Percentiles rank a stretch among this genome's conserved stretches.
Conservation (phyloP, 2,888 invertebrate genomes). For the Xestoiulus laeticollis region DNA sequence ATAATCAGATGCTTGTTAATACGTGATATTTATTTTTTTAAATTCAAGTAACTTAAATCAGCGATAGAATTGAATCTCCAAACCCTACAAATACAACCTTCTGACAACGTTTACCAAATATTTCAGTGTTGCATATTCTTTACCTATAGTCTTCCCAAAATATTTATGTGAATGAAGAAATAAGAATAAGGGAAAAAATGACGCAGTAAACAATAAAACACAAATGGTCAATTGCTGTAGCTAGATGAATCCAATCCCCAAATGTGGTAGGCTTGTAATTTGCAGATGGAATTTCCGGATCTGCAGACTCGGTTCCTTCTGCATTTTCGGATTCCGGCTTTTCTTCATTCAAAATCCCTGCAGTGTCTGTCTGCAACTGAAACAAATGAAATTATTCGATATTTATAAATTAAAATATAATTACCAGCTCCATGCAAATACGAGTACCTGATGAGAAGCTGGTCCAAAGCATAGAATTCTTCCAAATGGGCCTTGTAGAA, state of each 20-base stretch:
- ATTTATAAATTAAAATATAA: background rate
- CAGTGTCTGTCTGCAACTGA: background rate
- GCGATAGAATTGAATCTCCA: no score
- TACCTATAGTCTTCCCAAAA: background rate
- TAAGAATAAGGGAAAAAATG: slow-evolving; percentile 10
- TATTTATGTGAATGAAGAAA: slow-evolving; percentile 19
- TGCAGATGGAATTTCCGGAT: background rate
- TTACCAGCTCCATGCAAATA: background rate
- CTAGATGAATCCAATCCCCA: slow-evolving; percentile 28
- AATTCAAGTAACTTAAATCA: no score
- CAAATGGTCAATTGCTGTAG: slow-evolving; percentile 44
- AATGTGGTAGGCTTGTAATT: background rate
- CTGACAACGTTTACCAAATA: no score
- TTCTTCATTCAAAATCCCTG: background rate
- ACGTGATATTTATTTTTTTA: no score
- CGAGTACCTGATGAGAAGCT: background rate
- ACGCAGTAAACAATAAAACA: slow-evolving; percentile 41
- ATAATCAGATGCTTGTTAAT: no score
- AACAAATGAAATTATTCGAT: background rate
- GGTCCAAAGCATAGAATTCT: slow-evolving; percentile 35
- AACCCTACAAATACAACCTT: no score
- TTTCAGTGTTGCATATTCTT: no score
- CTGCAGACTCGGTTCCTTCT: background rate
- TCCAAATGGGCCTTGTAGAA: background rate
- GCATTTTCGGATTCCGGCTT: background rate